A percentile compares a stretch with the other conserved stretches of the same genome.
Evolutionary conservation across 2,888 invertebrate genomes (phyloP).

Genomic region (Andrena flavipes): DNA sequence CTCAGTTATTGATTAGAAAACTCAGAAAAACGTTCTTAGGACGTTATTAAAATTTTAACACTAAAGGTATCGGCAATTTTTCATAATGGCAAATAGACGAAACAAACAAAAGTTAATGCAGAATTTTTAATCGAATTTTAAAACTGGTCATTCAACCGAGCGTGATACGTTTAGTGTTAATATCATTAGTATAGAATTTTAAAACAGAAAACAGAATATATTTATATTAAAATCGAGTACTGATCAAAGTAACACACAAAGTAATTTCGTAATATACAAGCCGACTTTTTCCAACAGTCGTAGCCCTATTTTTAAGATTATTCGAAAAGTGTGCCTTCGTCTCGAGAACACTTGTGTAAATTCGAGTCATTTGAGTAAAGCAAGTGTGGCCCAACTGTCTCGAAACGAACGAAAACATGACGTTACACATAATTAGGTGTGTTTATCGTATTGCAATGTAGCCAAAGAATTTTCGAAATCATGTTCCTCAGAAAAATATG

Average conservation of each 20-base stretch:
- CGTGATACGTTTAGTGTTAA: too few species aligned
- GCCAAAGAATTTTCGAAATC: neutral
- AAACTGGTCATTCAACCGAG: too few species aligned
- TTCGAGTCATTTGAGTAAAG: conserved; percentile 58
- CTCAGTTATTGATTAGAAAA: too few species aligned
- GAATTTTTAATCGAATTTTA: too few species aligned
- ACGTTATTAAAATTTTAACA: too few species aligned
- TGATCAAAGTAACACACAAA: neutral
- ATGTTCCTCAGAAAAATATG: neutral
- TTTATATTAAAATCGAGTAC: neutral
- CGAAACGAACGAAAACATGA: conserved; percentile 34
- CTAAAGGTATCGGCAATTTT: too few species aligned
- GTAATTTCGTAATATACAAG: neutral
- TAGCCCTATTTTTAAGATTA: conserved; percentile 32
- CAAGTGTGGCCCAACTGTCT: conserved; percentile 50
- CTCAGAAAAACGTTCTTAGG: too few species aligned
- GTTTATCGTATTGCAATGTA: neutral
- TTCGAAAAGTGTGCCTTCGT: conserved; percentile 31
- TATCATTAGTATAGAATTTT: too few species aligned
- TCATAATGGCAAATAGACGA: too few species aligned
- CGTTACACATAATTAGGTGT: conserved; percentile 5
- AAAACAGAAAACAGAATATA: neutral
- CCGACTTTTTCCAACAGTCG: conserved; percentile 32
- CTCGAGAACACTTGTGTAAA: conserved; percentile 66
- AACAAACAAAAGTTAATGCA: too few species aligned